Base-by-base conservation (phyloP, 2,797 vertebrate species). In the Xiphorhynchus erythropygius region DNA sequence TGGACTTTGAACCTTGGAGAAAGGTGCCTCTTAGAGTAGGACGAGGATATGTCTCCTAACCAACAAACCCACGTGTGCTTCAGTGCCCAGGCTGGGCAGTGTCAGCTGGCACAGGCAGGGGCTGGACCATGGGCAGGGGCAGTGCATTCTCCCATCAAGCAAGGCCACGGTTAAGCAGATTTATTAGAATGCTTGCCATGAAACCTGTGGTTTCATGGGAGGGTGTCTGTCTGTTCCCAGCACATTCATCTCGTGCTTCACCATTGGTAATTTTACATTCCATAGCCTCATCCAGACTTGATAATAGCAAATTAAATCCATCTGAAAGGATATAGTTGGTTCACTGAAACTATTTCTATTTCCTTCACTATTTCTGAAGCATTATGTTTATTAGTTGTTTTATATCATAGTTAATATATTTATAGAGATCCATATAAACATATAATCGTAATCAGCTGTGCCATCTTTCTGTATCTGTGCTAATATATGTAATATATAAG, bases 51-150 rank as follows among this genome's bases (percentile, higher is more conserved):
- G 44, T 13, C 25, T 70, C 0, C 18, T 14, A 7, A 10, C 12
- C 44, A 5, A 25, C 28, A 33, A 1, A 0, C 5, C 17, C 15
- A 4, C 1, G 0, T 1, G 23, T 25, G 46, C 44, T 74, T 74
- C 62, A 49, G 37, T 47, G 60, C 41, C 13, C 15, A 23, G 44
- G 11, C 39, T 69, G n/a, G 3, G 12, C 16, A 9, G 16, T 14
- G 2, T 41, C 35, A 1, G 14, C 21, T 64, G 63, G 22, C n/a
- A 18, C 9, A 8, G 35, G 19, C 5, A 63, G 9, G 23, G 32
- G 30, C 9, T 82, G 30, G n/a, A 68, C 57, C 18, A 32, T 53
- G 52, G 30, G 30, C 52, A 55, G 13, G 53, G 32, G 21, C 6
- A 23, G 14, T 24, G 42, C 17, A 10, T 42, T 56, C 68, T 60